Conservation (phyloP, 2,113 vertebrate genomes). For the Brachyhypopomus occidentalis region DNA sequence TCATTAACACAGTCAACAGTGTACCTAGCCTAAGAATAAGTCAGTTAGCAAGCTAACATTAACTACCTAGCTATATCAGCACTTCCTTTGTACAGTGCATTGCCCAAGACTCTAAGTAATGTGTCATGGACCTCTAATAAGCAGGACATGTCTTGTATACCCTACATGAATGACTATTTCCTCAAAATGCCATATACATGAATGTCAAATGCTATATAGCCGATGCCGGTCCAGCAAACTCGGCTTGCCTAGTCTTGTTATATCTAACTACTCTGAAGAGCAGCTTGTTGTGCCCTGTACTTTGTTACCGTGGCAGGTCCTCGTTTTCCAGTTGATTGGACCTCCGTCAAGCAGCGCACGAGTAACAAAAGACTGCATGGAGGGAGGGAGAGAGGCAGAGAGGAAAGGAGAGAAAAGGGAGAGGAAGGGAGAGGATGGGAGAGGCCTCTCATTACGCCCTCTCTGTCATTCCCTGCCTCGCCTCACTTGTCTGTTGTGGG, state of each 20-base stretch:
- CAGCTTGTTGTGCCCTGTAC: background rate
- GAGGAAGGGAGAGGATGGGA: background rate
- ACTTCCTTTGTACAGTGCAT: too few species aligned
- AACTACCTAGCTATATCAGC: too few species aligned
- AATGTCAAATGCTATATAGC: too few species aligned
- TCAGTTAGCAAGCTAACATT: too few species aligned
- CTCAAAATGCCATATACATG: too few species aligned
- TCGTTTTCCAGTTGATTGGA: conserved; percentile 42
- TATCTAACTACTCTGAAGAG: conserved; percentile 4
- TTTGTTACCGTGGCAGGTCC: conserved; percentile 3
- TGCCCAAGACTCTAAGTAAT: too few species aligned
- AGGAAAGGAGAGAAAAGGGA: background rate
- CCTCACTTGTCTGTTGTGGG: conserved; percentile 31
- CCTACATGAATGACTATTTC: too few species aligned
- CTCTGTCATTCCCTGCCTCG: conserved; percentile 32
- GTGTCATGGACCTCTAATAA: too few species aligned
- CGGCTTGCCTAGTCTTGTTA: background rate
- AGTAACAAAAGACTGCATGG: background rate
- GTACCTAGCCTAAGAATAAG: too few species aligned
- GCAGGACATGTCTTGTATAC: too few species aligned
- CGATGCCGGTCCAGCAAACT: too few species aligned
- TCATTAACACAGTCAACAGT: too few species aligned
- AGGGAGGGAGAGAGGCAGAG: background rate
- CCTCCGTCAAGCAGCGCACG: conserved; percentile 21
- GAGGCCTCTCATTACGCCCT: conserved; percentile 45